A percentile compares a stretch with the other conserved stretches of the same genome.
phyloP scores from a whole-genome alignment of 2,888 invertebrate species.

The Megamerina dolium region DNA sequence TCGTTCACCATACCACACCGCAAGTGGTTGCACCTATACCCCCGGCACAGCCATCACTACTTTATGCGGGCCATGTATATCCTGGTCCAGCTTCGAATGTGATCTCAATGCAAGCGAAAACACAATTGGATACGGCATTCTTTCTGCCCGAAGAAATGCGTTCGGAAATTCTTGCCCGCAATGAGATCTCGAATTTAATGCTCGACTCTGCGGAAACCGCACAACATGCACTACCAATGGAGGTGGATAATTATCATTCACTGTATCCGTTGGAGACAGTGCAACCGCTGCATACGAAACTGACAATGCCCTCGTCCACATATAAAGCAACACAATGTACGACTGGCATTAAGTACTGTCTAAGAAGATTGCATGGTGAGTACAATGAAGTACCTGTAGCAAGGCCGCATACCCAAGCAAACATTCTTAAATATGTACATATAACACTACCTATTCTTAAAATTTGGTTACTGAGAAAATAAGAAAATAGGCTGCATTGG shows the following conservation, averaged over 20 bases:
- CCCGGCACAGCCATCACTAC: conserved; percentile 34
- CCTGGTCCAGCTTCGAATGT: conserved; percentile 49
- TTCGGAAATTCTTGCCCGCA: conserved; percentile 45
- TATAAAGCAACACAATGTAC: conserved; percentile 88
- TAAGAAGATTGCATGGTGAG: conserved; percentile 79
- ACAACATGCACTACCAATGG: conserved; percentile 60
- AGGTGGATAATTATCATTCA: conserved; percentile 86
- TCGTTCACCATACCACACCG: conserved; percentile 34
- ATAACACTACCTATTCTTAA: too few species aligned
- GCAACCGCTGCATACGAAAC: conserved; percentile 56
- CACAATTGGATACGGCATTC: conserved; percentile 58
- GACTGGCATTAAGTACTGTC: conserved; percentile 76
- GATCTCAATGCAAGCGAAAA: conserved; percentile 47
- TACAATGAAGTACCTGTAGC: too few species aligned
- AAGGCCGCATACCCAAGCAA: too few species aligned
- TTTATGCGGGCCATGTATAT: conserved; percentile 47
- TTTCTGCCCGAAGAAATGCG: conserved; percentile 82
- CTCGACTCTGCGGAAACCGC: conserved; percentile 62
- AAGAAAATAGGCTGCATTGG: too few species aligned
- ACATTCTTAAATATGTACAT: too few species aligned
- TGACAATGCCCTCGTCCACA: conserved; percentile 72
- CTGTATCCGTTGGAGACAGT: conserved; percentile 75
- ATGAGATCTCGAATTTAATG: conserved; percentile 55
- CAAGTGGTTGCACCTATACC: conserved; percentile 34
- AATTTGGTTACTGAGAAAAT: too few species aligned